Base-by-base conservation (phyloP, 2,113 vertebrate genomes). In the Sitta europaea region DNA sequence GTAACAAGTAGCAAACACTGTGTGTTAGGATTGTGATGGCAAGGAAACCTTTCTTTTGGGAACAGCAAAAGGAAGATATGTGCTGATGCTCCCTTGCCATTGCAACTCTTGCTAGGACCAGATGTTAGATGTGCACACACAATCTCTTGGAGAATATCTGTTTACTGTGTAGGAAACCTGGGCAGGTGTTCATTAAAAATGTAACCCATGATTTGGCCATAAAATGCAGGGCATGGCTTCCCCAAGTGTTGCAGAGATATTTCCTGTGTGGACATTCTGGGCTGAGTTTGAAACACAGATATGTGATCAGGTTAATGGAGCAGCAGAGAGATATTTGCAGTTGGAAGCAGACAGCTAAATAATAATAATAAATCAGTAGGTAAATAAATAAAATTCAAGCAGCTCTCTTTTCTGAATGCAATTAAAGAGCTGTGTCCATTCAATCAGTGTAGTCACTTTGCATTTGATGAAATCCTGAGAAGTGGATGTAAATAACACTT, bases 361-460 rank as follows among this genome's bases (percentile, higher is more conserved):
- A 88, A 92, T 93, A 92, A 83, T 74, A 92, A 91, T 91, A 94
- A 94, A 96, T 95, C 91, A 92, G 71, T 29, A 53, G 53, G 45
- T 77, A 89, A 96, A 82, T 90, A 94, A 94, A 94, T 88, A 92
- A 81, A 77, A 91, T 63, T 42, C 43, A 74, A 80, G 67, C 55
- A 77, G 42, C 47, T 86, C 35, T 57, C 78, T 82, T 61, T 58
- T 77, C 77, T 88, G 92, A 83, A 92, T 77, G 72, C 4, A 36
- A 73, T 67, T 83, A 95, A 92, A 31, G 61, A 33, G 4, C 25
- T 45, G 38, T 53, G 81, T 86, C 77, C 54, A 25, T 61, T 57
- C 58, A 89, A 16, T 85, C 93, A 92, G 58, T 0, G 0, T 15
- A 83, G 89, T 78, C 36, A 25, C 50, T 95, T 86, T 66, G 83